Base-by-base conservation (phyloP, 92 coral and sea anemone species). In the Plumapathes pennacea region DNA sequence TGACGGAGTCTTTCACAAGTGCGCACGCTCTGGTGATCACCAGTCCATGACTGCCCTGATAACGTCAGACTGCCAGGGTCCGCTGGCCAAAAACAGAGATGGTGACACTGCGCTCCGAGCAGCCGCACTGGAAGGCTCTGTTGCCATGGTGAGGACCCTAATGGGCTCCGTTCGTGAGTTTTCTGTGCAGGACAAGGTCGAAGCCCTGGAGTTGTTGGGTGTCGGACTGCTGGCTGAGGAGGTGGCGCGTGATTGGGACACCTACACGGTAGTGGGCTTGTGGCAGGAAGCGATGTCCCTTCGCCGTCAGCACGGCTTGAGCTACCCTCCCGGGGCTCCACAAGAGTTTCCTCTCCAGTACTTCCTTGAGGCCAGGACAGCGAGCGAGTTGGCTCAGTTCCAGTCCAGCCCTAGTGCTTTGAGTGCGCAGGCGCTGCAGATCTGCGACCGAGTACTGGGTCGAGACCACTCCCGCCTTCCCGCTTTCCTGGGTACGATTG, bases 161-260 rank as follows among this genome's bases (percentile, higher is more conserved):
- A 67, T 84, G 15, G 77, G 80, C 25, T 72, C 90, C 18, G 64
- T 59, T 69, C 64, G 89, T 25, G 88, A 55, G 14, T 73, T 77
- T 65, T 31, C 78, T 2, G 31, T 71, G 18, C 63, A 80, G 33
- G 90, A 84, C 54, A 66, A 62, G 27, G 53, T 80, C 0, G 83
- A 84, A 52, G 90, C 90, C 5, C 82, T 84, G 18, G 90, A 84
- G 29, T 57, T 84, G 50, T 53, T 84, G 10, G 90, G 90, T 27
- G 88, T 84, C 2, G 90, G 90, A 6, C 38, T 84, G 29, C 53
- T 84, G 54, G 86, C 90, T 23, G 80, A 80, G 42, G 90, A 84
- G 54, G 74, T 84, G 25, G 80, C 90, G 28, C 77, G 90, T 25
- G 90, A 84, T 25, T 84, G 90, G 90, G 90, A 84, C 32, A 70